phyloP scores from a whole-genome alignment of 2,797 vertebrate genomes.

The Botia kubotai region DNA sequence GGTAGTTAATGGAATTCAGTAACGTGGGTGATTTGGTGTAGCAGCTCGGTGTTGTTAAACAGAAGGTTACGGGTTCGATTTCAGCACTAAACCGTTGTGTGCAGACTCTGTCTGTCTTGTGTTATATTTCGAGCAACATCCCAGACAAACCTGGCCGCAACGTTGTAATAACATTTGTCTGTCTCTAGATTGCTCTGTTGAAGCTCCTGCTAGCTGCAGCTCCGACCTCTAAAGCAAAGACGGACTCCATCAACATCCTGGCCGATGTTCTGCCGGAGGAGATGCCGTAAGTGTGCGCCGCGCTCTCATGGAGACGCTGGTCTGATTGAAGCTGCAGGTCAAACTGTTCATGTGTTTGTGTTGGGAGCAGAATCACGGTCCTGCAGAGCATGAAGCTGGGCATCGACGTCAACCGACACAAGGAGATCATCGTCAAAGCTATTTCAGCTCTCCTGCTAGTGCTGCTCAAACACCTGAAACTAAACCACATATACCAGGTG shows the following conservation, averaged over 20 bases:
- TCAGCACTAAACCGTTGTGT: too few relatives aligned
- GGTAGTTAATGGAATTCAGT: too few relatives aligned
- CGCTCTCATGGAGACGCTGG: background rate
- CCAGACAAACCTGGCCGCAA: background rate
- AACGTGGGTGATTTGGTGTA: too few relatives aligned
- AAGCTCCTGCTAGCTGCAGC: conserved; percentile 96
- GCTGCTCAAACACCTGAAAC: conserved; percentile 96
- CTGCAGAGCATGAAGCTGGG: conserved; percentile 99
- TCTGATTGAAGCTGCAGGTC: background rate
- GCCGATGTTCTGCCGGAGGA: conserved; percentile 95
- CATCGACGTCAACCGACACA: conserved; percentile 96
- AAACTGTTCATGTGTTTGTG: conserved; percentile 13
- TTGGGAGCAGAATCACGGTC: conserved; percentile 85
- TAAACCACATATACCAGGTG: conserved; percentile 91
- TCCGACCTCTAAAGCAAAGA: conserved; percentile 97
- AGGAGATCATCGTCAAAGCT: conserved; percentile 97
- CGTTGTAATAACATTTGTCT: conserved; percentile 29
- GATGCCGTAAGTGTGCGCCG: conserved; percentile 91
- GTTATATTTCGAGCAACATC: background rate
- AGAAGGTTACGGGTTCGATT: too few relatives aligned
- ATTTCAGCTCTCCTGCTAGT: conserved; percentile 91
- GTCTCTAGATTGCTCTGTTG: conserved; percentile 86
- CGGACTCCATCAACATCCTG: conserved; percentile 97
- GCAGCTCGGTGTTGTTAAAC: too few relatives aligned
- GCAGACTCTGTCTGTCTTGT: too few relatives aligned